Percentiles rank a stretch among this genome's conserved stretches.
phyloP scores from a whole-genome alignment of 2,797 vertebrate genomes.

The Sphenodon punctatus region DNA sequence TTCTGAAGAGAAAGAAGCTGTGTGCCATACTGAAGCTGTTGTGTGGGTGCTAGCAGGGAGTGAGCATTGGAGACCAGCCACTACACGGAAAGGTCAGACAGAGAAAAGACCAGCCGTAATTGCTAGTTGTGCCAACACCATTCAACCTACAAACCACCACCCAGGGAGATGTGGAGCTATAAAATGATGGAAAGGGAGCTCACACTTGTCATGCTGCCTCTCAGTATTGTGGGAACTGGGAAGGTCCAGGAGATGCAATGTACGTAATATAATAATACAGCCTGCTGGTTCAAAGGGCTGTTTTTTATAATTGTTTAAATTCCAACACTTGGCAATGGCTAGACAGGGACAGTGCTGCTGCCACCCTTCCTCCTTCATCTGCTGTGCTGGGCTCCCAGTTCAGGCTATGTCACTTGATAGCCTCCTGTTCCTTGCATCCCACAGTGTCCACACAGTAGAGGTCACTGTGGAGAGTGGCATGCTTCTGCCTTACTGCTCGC shows the following conservation, averaged over 20 bases:
- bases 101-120: neutral
- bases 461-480: too few species aligned
- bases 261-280: neutral
- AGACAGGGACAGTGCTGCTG: neutral
- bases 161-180: fast-evolving
- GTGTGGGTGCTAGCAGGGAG: neutral
- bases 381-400: too few species aligned
- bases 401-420: too few species aligned
- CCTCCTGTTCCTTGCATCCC: too few species aligned
- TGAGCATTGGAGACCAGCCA: neutral
- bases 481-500: too few species aligned
- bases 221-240: neutral
- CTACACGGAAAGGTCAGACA: neutral
- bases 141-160: neutral
- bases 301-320: neutral
- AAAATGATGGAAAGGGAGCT: neutral
- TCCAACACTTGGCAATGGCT: neutral
- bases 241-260: neutral
- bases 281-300: neutral
- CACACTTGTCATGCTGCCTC: neutral
- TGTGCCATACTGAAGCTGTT: neutral
- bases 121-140: neutral
- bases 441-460: too few species aligned
- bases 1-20: neutral
- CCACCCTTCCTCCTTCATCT: too few species aligned